A percentile compares a stretch with the other conserved stretches of the same genome.
These are phyloP conservation scores for Orchesella cincta DNA, from an alignment of 1,140 invertebrate genomes.

Conservation along the genomic window DNA sequence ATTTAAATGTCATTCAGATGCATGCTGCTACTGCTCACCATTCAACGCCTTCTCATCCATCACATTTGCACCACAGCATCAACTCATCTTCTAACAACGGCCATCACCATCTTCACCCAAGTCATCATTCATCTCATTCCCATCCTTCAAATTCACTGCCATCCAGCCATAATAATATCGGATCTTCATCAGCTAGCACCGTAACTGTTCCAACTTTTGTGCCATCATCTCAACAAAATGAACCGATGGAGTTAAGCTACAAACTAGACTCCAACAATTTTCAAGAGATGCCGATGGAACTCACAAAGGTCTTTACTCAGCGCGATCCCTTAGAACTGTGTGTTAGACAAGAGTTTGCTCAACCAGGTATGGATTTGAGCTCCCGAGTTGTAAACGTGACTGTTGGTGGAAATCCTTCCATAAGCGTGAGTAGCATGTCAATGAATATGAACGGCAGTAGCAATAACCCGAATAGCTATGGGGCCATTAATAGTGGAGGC, in stretches of 20 bases:
- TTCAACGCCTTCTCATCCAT: conserved; percentile 17
- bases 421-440: neutral
- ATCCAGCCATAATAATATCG: neutral
- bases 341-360: conserved; percentile 46
- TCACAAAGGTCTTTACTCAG: conserved; percentile 50
- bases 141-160: neutral
- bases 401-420: neutral
- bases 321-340: conserved; percentile 48
- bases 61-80: neutral
- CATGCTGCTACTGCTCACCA: neutral
- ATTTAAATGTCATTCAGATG: neutral
- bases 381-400: conserved; percentile 36
- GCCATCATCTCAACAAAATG: conserved; percentile 31
- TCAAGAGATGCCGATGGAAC: conserved; percentile 50
- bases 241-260: conserved; percentile 49
- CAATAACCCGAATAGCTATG: neutral
- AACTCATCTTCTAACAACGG: neutral
- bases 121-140: neutral
- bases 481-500: neutral
- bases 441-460: conserved; percentile 1
- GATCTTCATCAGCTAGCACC: neutral
- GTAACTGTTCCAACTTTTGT: neutral
- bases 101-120: neutral
- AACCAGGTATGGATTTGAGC: conserved; percentile 45
- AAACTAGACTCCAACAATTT: conserved; percentile 41